Evolutionary conservation across 2,113 vertebrate species (phyloP), one percentile per base, ranked within the genome.

Genomic region (Alexandromys fortis): DNA sequence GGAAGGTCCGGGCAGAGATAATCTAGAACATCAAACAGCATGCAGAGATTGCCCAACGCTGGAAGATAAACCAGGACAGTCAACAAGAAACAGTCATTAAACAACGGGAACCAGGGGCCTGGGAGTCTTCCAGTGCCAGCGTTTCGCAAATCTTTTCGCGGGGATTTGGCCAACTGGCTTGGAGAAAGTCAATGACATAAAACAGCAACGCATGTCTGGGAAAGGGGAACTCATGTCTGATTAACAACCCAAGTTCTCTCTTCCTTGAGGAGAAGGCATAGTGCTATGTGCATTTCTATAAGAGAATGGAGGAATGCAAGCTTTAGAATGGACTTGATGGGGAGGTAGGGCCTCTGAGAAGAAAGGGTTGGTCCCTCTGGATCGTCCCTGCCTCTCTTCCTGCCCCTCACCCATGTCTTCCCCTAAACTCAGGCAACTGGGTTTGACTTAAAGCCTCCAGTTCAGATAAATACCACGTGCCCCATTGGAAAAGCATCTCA

Each of bases 1-100:
- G 61, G 72, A 67, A 55, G 13, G 0, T 12, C 33, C 38, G n/a
- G 58, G 77, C 63, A 73, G n/a, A 19, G 14, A 61, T 22, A 63
- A 94, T 35, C 63, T 67, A 87, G 90, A 89, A 96, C 96, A 95
- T 96, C 86, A 94, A 97, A 97, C 92, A 96, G 94, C 94, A 93
- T 3, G 61, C 61, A 42, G 38, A 93, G 67, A 26, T 96, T 94
- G 94, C 89, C 86, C 67, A 90, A 97, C 0, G 9, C 58, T 38
- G 28, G 4, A 63, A 87, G 94, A 86, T 92, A 89, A 89, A 81
- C 33, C 52, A 47, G 86, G 7, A 77, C 22, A 49, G 91, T 97
- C 95, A 97, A 96, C 91, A 93, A 5, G 5, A 67, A 89, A 73
- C 6, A n/a, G 81, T 33, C 75, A 65, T 92, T 65, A 73, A 75